Conservation (phyloP, 2,113 vertebrate genomes). For the Gambusia affinis region DNA sequence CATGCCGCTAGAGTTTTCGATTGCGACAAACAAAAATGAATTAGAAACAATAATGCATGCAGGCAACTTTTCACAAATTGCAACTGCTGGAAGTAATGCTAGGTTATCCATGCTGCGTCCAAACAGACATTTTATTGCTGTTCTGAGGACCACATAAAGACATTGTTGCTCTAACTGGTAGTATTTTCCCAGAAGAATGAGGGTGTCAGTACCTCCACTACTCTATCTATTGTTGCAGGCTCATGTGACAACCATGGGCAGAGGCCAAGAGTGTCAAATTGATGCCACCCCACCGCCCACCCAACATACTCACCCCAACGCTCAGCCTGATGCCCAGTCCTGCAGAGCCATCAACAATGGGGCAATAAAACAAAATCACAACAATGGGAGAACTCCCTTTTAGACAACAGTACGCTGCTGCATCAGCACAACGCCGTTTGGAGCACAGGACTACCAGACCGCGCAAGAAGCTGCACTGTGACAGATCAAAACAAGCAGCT, state of each 20-base stretch:
- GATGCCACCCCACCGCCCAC: slow-evolving; percentile 25
- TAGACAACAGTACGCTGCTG: slow-evolving; percentile 47
- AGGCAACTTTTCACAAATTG: not conserved
- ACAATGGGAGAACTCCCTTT: slow-evolving; percentile 47
- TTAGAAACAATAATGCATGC: not conserved
- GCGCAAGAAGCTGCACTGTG: not conserved
- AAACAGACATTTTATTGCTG: not conserved
- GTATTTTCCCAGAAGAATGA: not conserved
- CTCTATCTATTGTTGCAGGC: slow-evolving; percentile 24
- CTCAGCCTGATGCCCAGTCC: slow-evolving; percentile 69
- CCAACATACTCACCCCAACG: slow-evolving; percentile 67
- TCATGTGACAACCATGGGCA: slow-evolving; percentile 35
- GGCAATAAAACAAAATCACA: slow-evolving; percentile 58
- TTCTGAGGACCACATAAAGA: not conserved
- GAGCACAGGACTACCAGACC: not conserved
- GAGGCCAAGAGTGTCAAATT: slow-evolving; percentile 30
- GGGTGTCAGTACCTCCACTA: slow-evolving; percentile 27
- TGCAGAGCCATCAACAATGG: slow-evolving; percentile 58
- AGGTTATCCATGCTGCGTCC: not conserved
- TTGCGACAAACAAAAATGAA: not conserved
- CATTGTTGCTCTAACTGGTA: slow-evolving; percentile 1
- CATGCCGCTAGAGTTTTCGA: not conserved
- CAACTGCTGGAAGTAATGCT: not conserved
- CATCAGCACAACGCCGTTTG: slow-evolving; percentile 37
- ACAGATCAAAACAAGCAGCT: not conserved